These are phyloP conservation scores for Lumbricus terrestris DNA, from an alignment of 2,888 invertebrate genomes.

Conservation along the genomic window DNA sequence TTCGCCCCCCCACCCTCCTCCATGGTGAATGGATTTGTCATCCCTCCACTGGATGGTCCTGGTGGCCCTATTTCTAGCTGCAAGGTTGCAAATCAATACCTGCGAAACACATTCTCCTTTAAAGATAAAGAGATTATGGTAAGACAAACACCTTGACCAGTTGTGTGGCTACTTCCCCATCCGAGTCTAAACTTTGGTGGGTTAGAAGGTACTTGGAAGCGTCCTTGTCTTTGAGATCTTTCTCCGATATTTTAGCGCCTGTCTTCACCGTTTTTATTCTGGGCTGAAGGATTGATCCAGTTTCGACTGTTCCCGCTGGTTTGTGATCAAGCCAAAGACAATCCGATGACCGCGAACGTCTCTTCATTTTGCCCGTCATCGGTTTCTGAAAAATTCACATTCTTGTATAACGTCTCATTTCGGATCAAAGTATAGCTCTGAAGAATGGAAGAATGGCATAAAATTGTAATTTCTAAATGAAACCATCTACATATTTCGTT, in stretches of 20 bases:
- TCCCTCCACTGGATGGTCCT: too few species aligned
- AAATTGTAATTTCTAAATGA: too few species aligned
- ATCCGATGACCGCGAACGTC: conserved; percentile 66
- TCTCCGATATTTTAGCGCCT: conserved; percentile 77
- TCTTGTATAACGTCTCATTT: not conserved
- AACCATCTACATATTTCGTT: too few species aligned
- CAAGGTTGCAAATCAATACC: too few species aligned
- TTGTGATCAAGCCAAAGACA: conserved; percentile 21
- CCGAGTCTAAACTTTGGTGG: conserved; percentile 85
- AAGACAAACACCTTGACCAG: conserved; percentile 73
- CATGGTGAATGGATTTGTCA: too few species aligned
- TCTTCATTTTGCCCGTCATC: conserved; percentile 68
- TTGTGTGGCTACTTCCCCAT: conserved; percentile 89
- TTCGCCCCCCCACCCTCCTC: too few species aligned
- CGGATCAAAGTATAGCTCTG: too few species aligned
- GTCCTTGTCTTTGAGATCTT: conserved; percentile 66
- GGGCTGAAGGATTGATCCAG: conserved; percentile 82
- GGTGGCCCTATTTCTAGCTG: too few species aligned
- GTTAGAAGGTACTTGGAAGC: conserved; percentile 84
- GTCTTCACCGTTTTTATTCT: conserved; percentile 75
- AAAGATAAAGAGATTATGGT: too few species aligned
- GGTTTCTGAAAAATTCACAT: conserved; percentile 64
- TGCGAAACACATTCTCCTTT: too few species aligned
- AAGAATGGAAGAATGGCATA: not conserved
- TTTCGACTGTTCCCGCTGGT: not conserved